Base-by-base conservation (phyloP, 2,113 vertebrate genomes). In the Glaucomys volans region DNA sequence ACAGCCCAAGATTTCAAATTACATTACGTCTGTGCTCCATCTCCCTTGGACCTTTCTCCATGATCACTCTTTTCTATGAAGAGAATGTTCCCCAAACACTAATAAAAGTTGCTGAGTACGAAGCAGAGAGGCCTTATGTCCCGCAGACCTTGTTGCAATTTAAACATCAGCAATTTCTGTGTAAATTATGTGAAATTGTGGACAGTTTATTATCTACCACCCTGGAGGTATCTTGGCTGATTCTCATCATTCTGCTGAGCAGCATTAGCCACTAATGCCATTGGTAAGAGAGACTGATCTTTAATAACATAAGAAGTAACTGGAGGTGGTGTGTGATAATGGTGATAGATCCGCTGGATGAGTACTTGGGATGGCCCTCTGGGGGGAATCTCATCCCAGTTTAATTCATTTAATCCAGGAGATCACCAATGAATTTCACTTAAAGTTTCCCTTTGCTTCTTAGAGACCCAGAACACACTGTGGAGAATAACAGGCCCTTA, bases 161-260 rank as follows among this genome's bases (percentile, higher is more conserved):
- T 82, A 76, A 90, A 71, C 20, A 57, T 14, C 50, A 64, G 75
- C 5, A 18, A 75, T 80, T 87, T 94, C 50, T 54, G 10, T 72
- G 71, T 87, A 54, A 87, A 72, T 72, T 83, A 42, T 80, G 44
- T 90, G 66, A 87, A 91, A 66, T 42, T 66, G 64, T 81, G 84
- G 50, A 44, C 20, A 84, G 30, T 32, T 75, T 94, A 74, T 92
- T 72, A 47, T 54, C 44, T n/a, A 16, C 54, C 71, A 87, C 28
- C 26, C 5, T 32, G 40, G 22, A 74, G 59, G 47, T 54, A 17
- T 79, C 74, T 66, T 42, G 26, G 62, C 30, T 52, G 87, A 47
- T 50, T 69, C 9, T 92, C 75, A 35, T 37, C 52, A 16, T 52
- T 93, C 42, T 80, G 64, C 35, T n/a, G 72, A 88, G 44, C 47